These are phyloP conservation scores for Pygocentrus nattereri DNA, from an alignment of 2,797 vertebrate species.

Conservation along the genomic window DNA sequence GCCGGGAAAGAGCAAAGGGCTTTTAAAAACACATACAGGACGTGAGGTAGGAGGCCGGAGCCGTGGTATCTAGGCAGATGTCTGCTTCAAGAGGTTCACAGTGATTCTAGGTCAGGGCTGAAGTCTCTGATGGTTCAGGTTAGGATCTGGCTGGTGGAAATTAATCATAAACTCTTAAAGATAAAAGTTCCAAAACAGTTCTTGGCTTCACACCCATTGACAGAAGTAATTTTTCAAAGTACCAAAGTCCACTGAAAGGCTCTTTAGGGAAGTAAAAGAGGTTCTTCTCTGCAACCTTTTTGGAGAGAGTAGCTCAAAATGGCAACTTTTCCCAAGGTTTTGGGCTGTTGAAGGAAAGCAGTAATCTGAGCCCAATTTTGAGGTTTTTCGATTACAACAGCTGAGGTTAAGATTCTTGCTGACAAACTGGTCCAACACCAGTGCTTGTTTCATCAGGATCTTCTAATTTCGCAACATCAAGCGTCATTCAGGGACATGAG, in stretches of 20 bases:
- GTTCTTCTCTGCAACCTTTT: neutral
- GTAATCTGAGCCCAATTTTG: constrained; percentile 24
- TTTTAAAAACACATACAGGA: constrained; percentile 61
- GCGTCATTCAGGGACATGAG: constrained; percentile 31
- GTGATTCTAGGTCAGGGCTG: constrained; percentile 22
- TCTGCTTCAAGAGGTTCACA: constrained; percentile 51
- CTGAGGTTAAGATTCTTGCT: neutral
- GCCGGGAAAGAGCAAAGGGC: constrained; percentile 54
- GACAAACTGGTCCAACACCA: neutral
- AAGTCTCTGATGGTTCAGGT: constrained; percentile 69
- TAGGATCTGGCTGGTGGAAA: neutral
- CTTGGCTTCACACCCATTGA: neutral
- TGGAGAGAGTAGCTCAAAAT: neutral
- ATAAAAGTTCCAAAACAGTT: neutral
- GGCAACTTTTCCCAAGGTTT: neutral
- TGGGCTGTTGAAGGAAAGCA: neutral
- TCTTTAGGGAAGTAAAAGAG: neutral
- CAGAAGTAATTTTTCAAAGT: neutral
- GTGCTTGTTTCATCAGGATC: constrained; percentile 20
- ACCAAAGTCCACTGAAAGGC: neutral
- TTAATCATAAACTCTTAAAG: too few species aligned
- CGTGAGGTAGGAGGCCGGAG: constrained; percentile 64
- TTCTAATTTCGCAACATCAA: constrained; percentile 15
- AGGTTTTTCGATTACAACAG: constrained; percentile 16
- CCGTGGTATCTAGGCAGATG: constrained; percentile 62